Evolutionary conservation across 2,888 invertebrate genomes (phyloP).

Genomic region (Luperina nickerlii): DNA sequence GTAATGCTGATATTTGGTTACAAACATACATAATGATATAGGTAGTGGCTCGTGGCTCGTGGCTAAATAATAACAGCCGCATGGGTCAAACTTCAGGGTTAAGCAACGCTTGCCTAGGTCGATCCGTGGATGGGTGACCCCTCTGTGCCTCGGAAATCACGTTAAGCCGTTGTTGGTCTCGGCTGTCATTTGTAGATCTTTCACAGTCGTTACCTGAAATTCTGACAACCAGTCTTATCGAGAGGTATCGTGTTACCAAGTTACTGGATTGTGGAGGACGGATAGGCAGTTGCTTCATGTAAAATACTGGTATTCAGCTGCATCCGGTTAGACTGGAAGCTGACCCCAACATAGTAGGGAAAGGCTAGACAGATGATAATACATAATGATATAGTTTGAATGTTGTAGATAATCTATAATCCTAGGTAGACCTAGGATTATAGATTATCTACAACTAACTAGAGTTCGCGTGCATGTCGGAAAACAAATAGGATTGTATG

Average conservation of each 20-base stretch:
- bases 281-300: not conserved
- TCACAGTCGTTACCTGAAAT: not conserved
- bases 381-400: not conserved
- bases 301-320: not conserved
- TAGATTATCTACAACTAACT: too few species aligned
- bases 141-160: not conserved
- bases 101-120: not conserved
- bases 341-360: not conserved
- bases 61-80: not conserved
- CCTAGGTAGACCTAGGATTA: too few species aligned
- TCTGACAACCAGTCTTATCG: not conserved
- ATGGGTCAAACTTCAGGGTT: not conserved
- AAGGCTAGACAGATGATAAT: not conserved
- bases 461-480: too few species aligned
- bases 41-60: not conserved
- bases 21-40: not conserved
- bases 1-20: not conserved
- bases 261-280: too few species aligned
- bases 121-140: not conserved
- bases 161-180: not conserved
- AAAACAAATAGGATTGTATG: too few species aligned
- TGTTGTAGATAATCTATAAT: too few species aligned
- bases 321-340: not conserved
- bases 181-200: not conserved
- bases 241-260: not conserved